Conservation (phyloP, 2,888 invertebrate species). For the Rosalia funebris region DNA sequence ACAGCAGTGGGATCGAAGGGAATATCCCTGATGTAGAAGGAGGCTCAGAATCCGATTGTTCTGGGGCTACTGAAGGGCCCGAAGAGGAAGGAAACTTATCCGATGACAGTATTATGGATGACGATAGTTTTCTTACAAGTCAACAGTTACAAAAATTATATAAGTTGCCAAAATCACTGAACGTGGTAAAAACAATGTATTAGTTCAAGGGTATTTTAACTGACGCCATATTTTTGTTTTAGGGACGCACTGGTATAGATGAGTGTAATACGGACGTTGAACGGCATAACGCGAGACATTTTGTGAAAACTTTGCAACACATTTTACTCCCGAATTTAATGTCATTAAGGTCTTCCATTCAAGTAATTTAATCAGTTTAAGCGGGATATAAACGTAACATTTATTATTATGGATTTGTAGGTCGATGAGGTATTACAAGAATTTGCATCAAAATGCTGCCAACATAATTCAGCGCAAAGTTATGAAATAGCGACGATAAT, state of each 20-base stretch:
- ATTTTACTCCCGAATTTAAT: slow-evolving; percentile 82
- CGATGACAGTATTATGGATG: slow-evolving; percentile 80
- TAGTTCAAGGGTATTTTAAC: too few species aligned
- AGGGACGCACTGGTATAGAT: slow-evolving; percentile 63
- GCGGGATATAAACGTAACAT: not conserved
- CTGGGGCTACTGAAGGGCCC: slow-evolving; percentile 77
- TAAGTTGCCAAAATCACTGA: slow-evolving; percentile 69
- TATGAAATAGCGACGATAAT: slow-evolving; percentile 79
- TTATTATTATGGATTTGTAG: slow-evolving; percentile 55
- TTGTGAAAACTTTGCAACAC: slow-evolving; percentile 79
- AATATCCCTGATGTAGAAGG: slow-evolving; percentile 61
- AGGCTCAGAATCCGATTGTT: slow-evolving; percentile 63
- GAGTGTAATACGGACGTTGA: slow-evolving; percentile 86
- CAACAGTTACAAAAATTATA: slow-evolving; percentile 66
- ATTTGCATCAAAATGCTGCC: slow-evolving; percentile 91
- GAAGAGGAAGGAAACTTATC: slow-evolving; percentile 71
- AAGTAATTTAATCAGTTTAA: slow-evolving; percentile 63
- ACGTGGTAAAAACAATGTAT: slow-evolving; percentile 62
- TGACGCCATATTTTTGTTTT: slow-evolving; percentile 34
- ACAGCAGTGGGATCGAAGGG: slow-evolving; percentile 67
- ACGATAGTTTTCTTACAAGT: slow-evolving; percentile 73
- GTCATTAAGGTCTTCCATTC: slow-evolving; percentile 81
- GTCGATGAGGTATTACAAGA: slow-evolving; percentile 92
- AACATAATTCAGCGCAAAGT: slow-evolving; percentile 76
- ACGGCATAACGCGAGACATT: slow-evolving; percentile 86